phyloP scores from a whole-genome alignment of 2,888 invertebrate genomes.

The Zaprionus obscuricornis region DNA sequence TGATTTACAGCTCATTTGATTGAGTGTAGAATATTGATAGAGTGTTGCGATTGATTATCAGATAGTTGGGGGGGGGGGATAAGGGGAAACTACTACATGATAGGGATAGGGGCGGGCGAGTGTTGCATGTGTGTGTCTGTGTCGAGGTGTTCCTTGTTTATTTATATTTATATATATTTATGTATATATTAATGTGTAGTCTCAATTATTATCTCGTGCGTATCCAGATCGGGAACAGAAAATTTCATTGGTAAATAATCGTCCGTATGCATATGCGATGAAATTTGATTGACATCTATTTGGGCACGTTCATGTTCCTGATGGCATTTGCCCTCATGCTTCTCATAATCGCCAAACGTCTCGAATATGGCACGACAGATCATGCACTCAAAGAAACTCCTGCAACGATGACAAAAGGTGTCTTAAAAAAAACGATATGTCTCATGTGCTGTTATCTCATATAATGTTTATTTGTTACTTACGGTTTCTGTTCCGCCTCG shows the following conservation, averaged over 20 bases:
- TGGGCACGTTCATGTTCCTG: conserved; percentile 69
- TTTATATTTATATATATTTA: too few species aligned
- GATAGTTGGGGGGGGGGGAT: too few species aligned
- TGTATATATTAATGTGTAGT: conserved; percentile 73
- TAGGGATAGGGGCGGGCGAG: conserved; percentile 9
- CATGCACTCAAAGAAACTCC: conserved; percentile 81
- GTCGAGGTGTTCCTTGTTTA: too few species aligned
- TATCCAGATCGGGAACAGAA: conserved; percentile 79
- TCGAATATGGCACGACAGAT: conserved; percentile 81
- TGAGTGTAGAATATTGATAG: too few species aligned
- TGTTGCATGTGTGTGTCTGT: not conserved
- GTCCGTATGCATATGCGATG: conserved; percentile 72
- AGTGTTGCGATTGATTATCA: too few species aligned
- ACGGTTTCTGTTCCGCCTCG: conserved; percentile 75
- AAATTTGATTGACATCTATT: conserved; percentile 68
- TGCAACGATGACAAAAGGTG: conserved; percentile 19
- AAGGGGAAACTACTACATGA: too few species aligned
- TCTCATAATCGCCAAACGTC: conserved; percentile 81
- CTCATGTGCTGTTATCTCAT: too few species aligned
- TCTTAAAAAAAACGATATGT: not conserved
- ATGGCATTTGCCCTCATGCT: conserved; percentile 80
- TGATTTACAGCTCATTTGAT: too few species aligned
- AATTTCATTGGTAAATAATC: conserved; percentile 79
- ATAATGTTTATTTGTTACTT: conserved; percentile 1
- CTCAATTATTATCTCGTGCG: conserved; percentile 81